Percentiles rank a stretch among this genome's conserved stretches.
Evolutionary conservation across 2,888 invertebrate species (phyloP).

Genomic region (Melanargia galathea): DNA sequence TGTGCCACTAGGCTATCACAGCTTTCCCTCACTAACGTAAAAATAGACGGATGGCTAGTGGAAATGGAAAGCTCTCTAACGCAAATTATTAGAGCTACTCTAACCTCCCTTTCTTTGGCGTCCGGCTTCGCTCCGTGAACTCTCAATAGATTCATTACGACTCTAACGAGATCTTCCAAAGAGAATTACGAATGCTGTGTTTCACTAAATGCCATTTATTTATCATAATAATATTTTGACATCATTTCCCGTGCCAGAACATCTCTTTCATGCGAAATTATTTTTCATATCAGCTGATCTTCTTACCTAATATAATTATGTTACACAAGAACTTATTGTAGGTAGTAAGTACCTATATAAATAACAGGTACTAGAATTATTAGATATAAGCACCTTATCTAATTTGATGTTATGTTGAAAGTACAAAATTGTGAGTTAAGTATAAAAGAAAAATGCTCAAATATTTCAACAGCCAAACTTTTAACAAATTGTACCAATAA

Average conservation of each 20-base stretch:
- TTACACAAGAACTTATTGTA: too few relatives aligned
- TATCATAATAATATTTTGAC: slow-evolving; percentile 55
- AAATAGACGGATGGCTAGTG: not conserved
- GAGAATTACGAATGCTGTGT: slow-evolving; percentile 77
- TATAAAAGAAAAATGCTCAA: not conserved
- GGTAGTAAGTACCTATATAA: too few relatives aligned
- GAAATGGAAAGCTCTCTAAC: slow-evolving; percentile 44
- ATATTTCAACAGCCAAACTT: not conserved
- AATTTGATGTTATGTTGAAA: too few relatives aligned
- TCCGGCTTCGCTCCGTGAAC: slow-evolving; percentile 69
- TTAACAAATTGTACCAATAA: slow-evolving; percentile 12
- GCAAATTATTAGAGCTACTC: slow-evolving; percentile 75
- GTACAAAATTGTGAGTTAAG: not conserved
- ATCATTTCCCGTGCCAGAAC: slow-evolving; percentile 33
- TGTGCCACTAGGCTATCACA: too few relatives aligned
- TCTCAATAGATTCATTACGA: slow-evolving; percentile 81
- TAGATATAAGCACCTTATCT: too few relatives aligned
- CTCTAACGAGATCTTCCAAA: slow-evolving; percentile 78
- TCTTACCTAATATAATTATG: too few relatives aligned
- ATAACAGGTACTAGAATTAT: too few relatives aligned
- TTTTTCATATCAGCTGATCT: not conserved
- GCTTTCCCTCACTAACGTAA: too few relatives aligned
- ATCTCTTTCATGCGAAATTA: slow-evolving; percentile 10
- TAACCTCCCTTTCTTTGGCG: slow-evolving; percentile 65
- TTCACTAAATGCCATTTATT: slow-evolving; percentile 75